phyloP scores from a whole-genome alignment of 2,888 invertebrate genomes.

The Epirrhoe alternata region DNA sequence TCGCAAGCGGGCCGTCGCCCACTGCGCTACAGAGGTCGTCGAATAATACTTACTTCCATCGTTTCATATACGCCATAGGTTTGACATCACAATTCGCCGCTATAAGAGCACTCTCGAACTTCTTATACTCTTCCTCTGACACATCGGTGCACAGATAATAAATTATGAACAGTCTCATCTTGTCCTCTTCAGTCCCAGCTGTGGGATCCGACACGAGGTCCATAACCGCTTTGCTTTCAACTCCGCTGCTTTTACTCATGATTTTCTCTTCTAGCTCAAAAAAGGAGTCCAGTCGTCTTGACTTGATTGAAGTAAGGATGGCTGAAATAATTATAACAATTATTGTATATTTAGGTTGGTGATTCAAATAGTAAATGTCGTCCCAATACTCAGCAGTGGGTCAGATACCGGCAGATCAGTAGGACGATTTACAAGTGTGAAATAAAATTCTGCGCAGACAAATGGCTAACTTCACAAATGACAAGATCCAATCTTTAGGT shows the following conservation, averaged over 20 bases:
- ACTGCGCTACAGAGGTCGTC: too few relatives aligned
- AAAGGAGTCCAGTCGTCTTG: slow-evolving; percentile 96
- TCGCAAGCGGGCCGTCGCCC: too few relatives aligned
- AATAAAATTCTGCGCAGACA: too few relatives aligned
- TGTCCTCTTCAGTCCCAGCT: slow-evolving; percentile 95
- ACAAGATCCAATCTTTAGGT: too few relatives aligned
- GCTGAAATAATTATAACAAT: slow-evolving; percentile 68
- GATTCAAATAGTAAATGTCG: not conserved
- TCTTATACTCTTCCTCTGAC: slow-evolving; percentile 92
- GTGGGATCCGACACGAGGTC: slow-evolving; percentile 95
- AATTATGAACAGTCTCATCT: slow-evolving; percentile 96
- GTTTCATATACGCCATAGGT: slow-evolving; percentile 94
- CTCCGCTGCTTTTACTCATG: slow-evolving; percentile 92
- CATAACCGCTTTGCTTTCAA: slow-evolving; percentile 91
- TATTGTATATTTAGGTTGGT: not conserved
- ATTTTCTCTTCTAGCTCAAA: slow-evolving; percentile 99
- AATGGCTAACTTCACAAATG: too few relatives aligned
- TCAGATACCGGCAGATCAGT: too few relatives aligned
- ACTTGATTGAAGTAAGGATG: slow-evolving; percentile 93
- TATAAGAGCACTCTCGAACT: slow-evolving; percentile 91
- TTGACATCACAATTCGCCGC: slow-evolving; percentile 94
- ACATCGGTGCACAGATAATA: slow-evolving; percentile 95
- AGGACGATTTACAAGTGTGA: too few relatives aligned
- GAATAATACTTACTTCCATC: slow-evolving; percentile 93
- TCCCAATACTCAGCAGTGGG: too few relatives aligned